These are phyloP conservation scores for Dipodomys merriami DNA, from an alignment of 2,113 vertebrate genomes.

Conservation along the genomic window DNA sequence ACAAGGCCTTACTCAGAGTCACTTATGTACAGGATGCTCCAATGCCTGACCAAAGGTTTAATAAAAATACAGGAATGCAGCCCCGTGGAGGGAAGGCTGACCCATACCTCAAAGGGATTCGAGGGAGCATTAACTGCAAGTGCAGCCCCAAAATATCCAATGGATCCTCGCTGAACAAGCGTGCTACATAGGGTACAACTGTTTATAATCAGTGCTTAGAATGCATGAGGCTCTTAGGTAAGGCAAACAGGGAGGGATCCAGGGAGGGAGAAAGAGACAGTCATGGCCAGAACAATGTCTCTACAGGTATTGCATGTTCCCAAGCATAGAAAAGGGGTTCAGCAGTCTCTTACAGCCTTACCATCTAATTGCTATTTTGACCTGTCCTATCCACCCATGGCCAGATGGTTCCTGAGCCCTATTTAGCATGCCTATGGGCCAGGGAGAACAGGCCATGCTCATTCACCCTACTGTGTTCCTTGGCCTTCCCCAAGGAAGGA, in stretches of 20 bases:
- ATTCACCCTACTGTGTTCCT: background rate
- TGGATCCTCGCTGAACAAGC: background rate
- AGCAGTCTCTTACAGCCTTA: too few relatives aligned
- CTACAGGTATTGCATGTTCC: fast-evolving
- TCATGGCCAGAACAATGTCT: background rate
- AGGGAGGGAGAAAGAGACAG: too few relatives aligned
- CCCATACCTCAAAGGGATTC: background rate
- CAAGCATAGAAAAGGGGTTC: background rate
- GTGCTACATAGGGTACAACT: too few relatives aligned
- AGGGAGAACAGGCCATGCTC: background rate
- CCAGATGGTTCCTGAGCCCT: background rate
- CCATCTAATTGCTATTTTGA: background rate
- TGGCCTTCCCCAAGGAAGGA: background rate
- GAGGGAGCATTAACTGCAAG: background rate
- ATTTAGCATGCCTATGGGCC: background rate
- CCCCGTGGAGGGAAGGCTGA: background rate
- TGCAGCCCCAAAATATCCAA: background rate
- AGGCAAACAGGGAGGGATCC: background rate
- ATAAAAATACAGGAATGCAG: background rate
- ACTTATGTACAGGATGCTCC: too few relatives aligned
- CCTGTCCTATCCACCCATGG: background rate
- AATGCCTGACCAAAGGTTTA: too few relatives aligned
- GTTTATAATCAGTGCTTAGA: too few relatives aligned
- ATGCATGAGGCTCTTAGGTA: background rate
- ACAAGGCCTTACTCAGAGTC: background rate